Base-by-base conservation (phyloP, 2,797 vertebrate genomes). In the Melanotaenia trifasciata region DNA sequence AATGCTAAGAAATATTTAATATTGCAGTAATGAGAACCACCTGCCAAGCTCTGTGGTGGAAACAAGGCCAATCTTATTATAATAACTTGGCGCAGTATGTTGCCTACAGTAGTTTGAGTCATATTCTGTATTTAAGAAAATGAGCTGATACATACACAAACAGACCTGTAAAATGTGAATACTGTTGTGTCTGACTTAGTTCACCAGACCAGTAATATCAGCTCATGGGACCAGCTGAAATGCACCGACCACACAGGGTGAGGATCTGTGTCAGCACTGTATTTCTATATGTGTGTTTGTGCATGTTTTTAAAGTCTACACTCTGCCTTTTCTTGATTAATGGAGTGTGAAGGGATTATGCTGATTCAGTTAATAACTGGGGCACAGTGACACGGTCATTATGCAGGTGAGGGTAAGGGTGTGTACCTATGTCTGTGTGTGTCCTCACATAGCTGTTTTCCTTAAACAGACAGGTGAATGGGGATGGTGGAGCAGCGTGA, bases 281-380 rank as follows among this genome's bases (percentile, higher is more conserved):
- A 36, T 79, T 70, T 74, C 53, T 78, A 24, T 58, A 71, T 64
- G 70, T 57, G 60, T 70, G 70, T 68, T 53, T 72, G 36, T 58
- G 54, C 43, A 50, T 90, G 2, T 57, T 74, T 85, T 84, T 83
- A 66, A 30, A 62, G 75, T 88, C 82, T 80, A 71, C 83, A 81
- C 83, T 65, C 70, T 82, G 80, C 87, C 89, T 88, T 89, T 90
- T 89, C 89, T 86, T 91, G 90, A 92, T 93, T 91, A 93, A 92
- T 90, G 89, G 88, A 89, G 88, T 92, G 88, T 92, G 90, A 89
- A 90, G 85, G 92, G 90, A 93, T 93, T 93, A 93, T 90, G 90
- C 87, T 92, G 91, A 93, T 93, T 93, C 90, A 89, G 90, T 92
- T 90, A 89, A 91, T 91, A 92, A 92, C 91, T 89, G 81, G 86